phyloP scores from a whole-genome alignment of 2,888 invertebrate species.

The Orchesellides sinensis region DNA sequence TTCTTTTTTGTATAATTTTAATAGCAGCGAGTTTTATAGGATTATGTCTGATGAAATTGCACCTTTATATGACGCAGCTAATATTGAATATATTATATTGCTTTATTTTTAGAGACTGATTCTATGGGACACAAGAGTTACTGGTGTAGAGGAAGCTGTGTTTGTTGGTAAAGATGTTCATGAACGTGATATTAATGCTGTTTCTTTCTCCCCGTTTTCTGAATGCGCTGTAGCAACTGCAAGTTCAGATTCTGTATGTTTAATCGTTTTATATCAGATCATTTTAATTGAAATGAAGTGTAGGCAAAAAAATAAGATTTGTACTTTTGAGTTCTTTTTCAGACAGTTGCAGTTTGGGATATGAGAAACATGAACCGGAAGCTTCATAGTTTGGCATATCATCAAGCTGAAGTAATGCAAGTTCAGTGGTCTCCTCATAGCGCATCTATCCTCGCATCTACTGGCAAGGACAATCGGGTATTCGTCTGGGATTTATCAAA shows the following conservation, averaged over 20 bases:
- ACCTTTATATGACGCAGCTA: too few relatives aligned
- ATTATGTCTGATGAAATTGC: too few relatives aligned
- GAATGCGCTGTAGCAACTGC: slow-evolving; percentile 44
- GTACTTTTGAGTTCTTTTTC: not conserved
- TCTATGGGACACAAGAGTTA: slow-evolving; percentile 42
- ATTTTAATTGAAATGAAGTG: too few relatives aligned
- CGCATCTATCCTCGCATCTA: slow-evolving; percentile 36
- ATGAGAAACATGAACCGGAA: slow-evolving; percentile 39
- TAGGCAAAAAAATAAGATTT: too few relatives aligned
- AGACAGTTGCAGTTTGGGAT: slow-evolving; percentile 55
- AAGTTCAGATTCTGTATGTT: slow-evolving; percentile 49
- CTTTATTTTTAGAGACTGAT: slow-evolving; percentile 47
- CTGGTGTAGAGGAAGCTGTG: slow-evolving; percentile 5
- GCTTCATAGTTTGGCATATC: slow-evolving; percentile 39
- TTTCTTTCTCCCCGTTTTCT: slow-evolving; percentile 45
- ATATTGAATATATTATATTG: too few relatives aligned
- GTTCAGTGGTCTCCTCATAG: slow-evolving; percentile 61
- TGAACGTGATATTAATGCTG: slow-evolving; percentile 42
- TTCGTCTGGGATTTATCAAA: slow-evolving; percentile 54
- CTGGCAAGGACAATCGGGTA: slow-evolving; percentile 52
- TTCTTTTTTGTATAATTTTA: not conserved
- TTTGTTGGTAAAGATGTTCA: slow-evolving; percentile 36
- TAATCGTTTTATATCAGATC: not conserved
- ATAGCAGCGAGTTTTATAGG: too few relatives aligned
- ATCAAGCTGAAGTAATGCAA: slow-evolving; percentile 52